A percentile compares a stretch with the other conserved stretches of the same genome.
These are phyloP conservation scores for Capreolus pygargus DNA, from an alignment of 2,113 vertebrate species.

Conservation along the genomic window DNA sequence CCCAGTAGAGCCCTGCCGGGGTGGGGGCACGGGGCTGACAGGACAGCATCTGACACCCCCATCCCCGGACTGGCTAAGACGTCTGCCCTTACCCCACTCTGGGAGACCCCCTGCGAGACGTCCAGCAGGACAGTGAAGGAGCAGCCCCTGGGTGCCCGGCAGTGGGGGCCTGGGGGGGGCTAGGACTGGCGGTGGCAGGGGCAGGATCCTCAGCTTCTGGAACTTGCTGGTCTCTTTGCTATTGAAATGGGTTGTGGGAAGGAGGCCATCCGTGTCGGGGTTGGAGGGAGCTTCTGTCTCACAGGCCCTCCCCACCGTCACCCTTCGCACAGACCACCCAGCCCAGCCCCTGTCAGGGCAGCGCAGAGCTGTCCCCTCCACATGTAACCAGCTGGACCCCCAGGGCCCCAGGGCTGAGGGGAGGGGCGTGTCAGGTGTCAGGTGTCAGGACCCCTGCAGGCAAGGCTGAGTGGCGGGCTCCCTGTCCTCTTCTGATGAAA, in stretches of 20 bases:
- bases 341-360: accelerated
- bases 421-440: accelerated
- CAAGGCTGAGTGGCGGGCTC: background rate
- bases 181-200: background rate
- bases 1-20: background rate
- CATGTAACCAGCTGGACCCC: background rate
- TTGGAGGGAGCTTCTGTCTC: background rate
- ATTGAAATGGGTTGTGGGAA: background rate
- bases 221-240: background rate
- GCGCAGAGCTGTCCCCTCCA: accelerated
- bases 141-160: accelerated
- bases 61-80: background rate
- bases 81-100: accelerated
- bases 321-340: background rate
- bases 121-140: accelerated
- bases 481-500: background rate
- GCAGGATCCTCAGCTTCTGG: background rate
- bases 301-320: accelerated
- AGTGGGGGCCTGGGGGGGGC: background rate
- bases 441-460: background rate
- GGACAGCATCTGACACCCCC: background rate
- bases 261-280: accelerated
- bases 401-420: accelerated
- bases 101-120: accelerated
- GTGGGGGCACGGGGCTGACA: accelerated